Evolutionary conservation across 2,113 vertebrate genomes (phyloP), one percentile per base, ranked within the genome.

Genomic region (Cathartes aura): DNA sequence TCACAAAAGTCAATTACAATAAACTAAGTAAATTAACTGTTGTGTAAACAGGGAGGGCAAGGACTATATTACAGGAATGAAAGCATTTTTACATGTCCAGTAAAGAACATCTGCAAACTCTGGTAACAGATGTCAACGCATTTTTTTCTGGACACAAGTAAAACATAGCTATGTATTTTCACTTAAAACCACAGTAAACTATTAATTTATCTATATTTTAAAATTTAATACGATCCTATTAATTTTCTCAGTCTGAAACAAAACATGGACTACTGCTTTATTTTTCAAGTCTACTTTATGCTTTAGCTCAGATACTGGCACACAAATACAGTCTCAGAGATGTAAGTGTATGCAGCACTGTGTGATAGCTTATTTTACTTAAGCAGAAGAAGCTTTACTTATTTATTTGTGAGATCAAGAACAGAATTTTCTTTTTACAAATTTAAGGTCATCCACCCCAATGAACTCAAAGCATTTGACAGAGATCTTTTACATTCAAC

Each of bases 181-280:
- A 81, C 29, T 89, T 38, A 63, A 84, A 82, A 48, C 9, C 34
- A 79, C 12, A 64, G 21, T 34, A 63, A 92, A 56, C 11, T 48
- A 68, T 14, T 58, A 45, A 38, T 79, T 47, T 24, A 55, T 12
- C 9, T n/a, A 72, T n/a, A 62, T 32, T 72, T 76, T 48, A 58
- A 60, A 87, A 67, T 67, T 43, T 50, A 63, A 2, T 45, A 88
- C 0, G 0, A 59, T 43, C 11, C 27, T 45, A 64, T n/a, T 64
- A 16, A 42, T 58, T 84, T 84, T 47, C 36, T 72, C 52, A 34
- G 8, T 71, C 64, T 72, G 47, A 84, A 90, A 63, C 2, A 23
- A 3, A 76, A 76, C 8, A 68, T 1, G 3, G 21, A 27, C 30
- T 53, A n/a, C 1, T 2, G 0, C 24, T 59, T 67, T 53, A 47